Evolutionary conservation across 92 coral and sea anemone genomes (phyloP), one percentile per base, ranked within the genome.

Genomic region (Isaurus tuberculatus): DNA sequence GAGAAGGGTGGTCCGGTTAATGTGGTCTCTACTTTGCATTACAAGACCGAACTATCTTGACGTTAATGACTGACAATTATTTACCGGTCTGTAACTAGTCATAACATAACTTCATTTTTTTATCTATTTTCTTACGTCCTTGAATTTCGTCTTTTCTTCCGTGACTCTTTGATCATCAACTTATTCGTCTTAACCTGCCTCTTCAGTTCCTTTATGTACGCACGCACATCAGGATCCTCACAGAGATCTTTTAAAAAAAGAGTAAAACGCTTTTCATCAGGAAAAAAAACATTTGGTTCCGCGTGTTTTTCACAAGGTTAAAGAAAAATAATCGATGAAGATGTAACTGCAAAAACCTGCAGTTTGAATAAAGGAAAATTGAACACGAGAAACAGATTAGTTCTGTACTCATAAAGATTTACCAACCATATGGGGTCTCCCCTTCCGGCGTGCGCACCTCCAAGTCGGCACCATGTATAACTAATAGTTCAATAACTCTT

Each of bases 401-500:
- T 40, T n/a, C n/a, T 40, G 46, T 11, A 11, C 53, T 57, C 26
- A 57, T 53, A 2, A 57, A 69, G 30, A 5, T 16, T 48, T 63
- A 58, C 92, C 15, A 79, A 96, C 99, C 94, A 75, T 94, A 75
- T 22, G 99, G 98, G 10, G 99, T 88, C 51, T 94, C 92, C 64
- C 98, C 95, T 26, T 89, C 79, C 14, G 92, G 88, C 69, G 99
- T 96, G 64, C 85, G 89, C 40, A 94, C 69, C 29, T 96, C 99
- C 31, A 96, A 91, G 51, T 96, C 99, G 22, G 99, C 95, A 66
- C 98, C 99, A 80, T 88, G 90, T 74, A 91, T 90, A 8, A 94
- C 99, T 10, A 96, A 94, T 60, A 94, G 72, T 69, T 94, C 98
- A 34, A 96, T 81, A n/a, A 89, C 72, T 28, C 67, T 78, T 34